Evolutionary conservation across 2,797 vertebrate species (phyloP).

Genomic region (Sparus aurata): DNA sequence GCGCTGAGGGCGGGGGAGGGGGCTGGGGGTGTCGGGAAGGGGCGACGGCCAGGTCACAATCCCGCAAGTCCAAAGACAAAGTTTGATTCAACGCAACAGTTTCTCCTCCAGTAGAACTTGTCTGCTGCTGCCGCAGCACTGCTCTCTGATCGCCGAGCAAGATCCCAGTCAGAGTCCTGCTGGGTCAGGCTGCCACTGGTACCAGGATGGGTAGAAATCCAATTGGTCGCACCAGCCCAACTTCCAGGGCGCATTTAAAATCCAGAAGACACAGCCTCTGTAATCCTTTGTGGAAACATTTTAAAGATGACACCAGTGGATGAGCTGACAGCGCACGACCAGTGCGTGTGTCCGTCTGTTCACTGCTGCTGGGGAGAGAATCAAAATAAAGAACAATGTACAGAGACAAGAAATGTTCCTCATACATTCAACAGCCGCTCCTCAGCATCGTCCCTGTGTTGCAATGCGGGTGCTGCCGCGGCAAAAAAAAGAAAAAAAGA

Average conservation of each 20-base stretch:
- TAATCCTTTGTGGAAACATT: not conserved
- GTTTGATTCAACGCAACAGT: constrained; percentile 65
- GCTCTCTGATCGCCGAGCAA: not conserved
- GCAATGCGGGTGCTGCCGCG: constrained; percentile 78
- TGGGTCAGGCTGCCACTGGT: constrained; percentile 18
- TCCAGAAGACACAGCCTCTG: constrained; percentile 13
- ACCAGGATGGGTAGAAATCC: constrained; percentile 35
- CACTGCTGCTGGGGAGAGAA: not conserved
- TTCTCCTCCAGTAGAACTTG: constrained; percentile 38
- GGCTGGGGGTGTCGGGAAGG: too few species aligned
- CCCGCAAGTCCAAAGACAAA: constrained; percentile 64
- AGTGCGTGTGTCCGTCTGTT: not conserved
- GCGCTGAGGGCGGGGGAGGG: constrained; percentile 25
- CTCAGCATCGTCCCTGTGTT: constrained; percentile 70
- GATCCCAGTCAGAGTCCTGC: constrained; percentile 26
- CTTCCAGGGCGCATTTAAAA: constrained; percentile 59
- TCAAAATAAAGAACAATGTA: not conserved
- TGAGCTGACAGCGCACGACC: not conserved
- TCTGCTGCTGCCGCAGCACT: constrained; percentile 4
- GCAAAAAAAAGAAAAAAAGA: constrained; percentile 19
- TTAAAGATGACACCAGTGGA: not conserved
- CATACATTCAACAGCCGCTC: constrained; percentile 63
- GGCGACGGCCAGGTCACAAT: constrained; percentile 28
- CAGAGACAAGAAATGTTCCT: constrained; percentile 38
- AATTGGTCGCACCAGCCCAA: constrained; percentile 49